Base-by-base conservation (phyloP, 2,113 vertebrate genomes). In the Vulpes vulpes region DNA sequence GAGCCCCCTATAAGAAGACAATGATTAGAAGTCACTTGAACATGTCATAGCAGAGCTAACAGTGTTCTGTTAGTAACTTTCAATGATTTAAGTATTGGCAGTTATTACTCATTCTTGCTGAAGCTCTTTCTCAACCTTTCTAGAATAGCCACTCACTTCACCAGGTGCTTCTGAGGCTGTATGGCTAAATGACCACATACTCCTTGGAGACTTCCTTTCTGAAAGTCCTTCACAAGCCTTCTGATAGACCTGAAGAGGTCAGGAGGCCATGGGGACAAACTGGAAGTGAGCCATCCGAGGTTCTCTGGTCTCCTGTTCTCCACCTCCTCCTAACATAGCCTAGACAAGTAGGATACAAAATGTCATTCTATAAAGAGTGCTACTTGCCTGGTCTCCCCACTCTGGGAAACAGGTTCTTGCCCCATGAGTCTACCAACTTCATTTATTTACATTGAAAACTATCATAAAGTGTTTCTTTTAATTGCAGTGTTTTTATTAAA, bases 401-500 rank as follows among this genome's bases (percentile, higher is more conserved):
- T 53, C 82, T 81, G 16, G 20, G 53, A 81, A 64, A 30, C 1
- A 85, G 32, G 53, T 55, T 64, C 62, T 89, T 76, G 59, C 49
- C 57, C 25, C 9, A 27, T 78, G 23, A 90, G 27, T 79, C 27
- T 49, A 60, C 49, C 11, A 74, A 69, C 59, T 67, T 96, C 51
- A 88, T 51, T 4, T 38, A 35, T 35, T 23, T 59, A 51, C 27
- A 30, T 15, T 83, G 25, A 90, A 88, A 87, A 88, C 14, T 11
- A 62, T 43, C 57, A 16, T 30, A 53, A 95, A 79, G 19, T 67
- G 14, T 32, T 95, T 71, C 30, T 95, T 62, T 95, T 89, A 53
- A 93, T 60, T 57, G 15, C 6, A 51, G 27, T 23, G 67, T 43
- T 94, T 84, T 71, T 79, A 90, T 86, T 71, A 89, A 93, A 83